A percentile compares a stretch with the other conserved stretches of the same genome.
phyloP scores from a whole-genome alignment of 2,888 invertebrate species.

The Caenorhabditis wallacei region DNA sequence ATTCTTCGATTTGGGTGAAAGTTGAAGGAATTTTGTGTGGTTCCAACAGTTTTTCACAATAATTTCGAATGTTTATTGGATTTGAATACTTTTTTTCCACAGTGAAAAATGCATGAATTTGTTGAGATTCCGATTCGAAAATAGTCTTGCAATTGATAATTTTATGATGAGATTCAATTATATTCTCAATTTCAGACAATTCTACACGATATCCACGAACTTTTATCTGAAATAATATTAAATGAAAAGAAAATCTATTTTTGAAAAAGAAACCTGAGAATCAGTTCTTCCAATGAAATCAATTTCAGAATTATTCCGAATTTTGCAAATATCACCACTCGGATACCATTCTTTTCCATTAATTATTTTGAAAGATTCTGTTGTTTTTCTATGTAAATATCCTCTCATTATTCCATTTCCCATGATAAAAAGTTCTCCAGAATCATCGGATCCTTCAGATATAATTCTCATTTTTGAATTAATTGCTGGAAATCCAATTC shows the following conservation, averaged over 20 bases:
- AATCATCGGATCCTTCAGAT: not conserved
- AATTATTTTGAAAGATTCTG: conserved; percentile 59
- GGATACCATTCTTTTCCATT: conserved; percentile 68
- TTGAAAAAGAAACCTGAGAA: conserved; percentile 68
- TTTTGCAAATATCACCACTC: conserved; percentile 76
- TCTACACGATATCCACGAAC: conserved; percentile 81
- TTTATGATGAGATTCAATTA: conserved; percentile 40
- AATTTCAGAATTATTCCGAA: conserved; percentile 62
- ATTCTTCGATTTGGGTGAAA: conserved; percentile 64
- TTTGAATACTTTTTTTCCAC: not conserved
- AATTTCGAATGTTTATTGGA: conserved; percentile 23
- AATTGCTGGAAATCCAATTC: conserved; percentile 72
- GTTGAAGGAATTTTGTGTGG: conserved; percentile 75
- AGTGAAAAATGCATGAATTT: conserved; percentile 70
- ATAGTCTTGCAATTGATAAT: conserved; percentile 65
- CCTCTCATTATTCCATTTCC: conserved; percentile 78
- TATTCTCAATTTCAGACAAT: conserved; percentile 78
- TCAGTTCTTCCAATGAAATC: conserved; percentile 78
- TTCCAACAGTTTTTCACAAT: conserved; percentile 72
- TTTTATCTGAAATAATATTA: conserved; percentile 76
- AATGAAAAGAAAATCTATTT: too few relatives aligned
- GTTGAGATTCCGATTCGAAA: conserved; percentile 65
- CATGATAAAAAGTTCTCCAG: conserved; percentile 62
- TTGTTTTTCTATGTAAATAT: conserved; percentile 66
- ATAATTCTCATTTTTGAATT: conserved; percentile 60